A percentile compares a stretch with the other conserved stretches of the same genome.
These are phyloP conservation scores for Leguminivora glycinivorella DNA, from an alignment of 1,140 invertebrate species.

Conservation along the genomic window DNA sequence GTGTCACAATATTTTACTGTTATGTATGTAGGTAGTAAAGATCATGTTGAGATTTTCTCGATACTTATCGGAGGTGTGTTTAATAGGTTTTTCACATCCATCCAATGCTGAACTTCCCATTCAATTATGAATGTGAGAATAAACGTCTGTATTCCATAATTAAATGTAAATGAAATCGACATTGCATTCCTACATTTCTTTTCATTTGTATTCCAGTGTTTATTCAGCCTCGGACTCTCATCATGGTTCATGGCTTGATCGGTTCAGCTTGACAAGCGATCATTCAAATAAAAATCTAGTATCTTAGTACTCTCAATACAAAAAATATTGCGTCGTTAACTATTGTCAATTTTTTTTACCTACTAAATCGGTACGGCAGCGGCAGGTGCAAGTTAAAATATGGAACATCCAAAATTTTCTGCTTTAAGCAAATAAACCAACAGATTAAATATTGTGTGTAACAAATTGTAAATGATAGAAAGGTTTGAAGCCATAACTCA, in stretches of 20 bases:
- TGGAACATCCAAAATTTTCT: background rate
- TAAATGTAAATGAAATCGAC: constrained; percentile 35
- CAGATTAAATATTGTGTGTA: constrained; percentile 9
- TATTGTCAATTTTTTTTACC: background rate
- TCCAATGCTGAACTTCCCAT: constrained; percentile 17
- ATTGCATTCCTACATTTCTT: constrained; percentile 31
- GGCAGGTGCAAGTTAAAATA: background rate
- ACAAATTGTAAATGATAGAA: constrained; percentile 8
- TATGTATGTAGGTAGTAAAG: too few relatives aligned
- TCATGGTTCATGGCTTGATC: constrained; percentile 18
- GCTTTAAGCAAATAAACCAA: background rate
- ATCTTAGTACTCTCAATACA: too few relatives aligned
- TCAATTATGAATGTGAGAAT: constrained; percentile 35
- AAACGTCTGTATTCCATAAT: constrained; percentile 26
- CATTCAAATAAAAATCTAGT: background rate
- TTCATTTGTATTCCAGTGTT: constrained; percentile 29
- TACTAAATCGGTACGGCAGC: background rate
- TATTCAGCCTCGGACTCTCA: constrained; percentile 13
- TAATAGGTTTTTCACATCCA: background rate
- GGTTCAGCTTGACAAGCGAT: background rate
- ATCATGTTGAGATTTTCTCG: background rate
- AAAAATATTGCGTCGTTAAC: background rate
- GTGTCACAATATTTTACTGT: too few relatives aligned
- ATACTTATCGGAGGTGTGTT: background rate
- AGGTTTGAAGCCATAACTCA: constrained; percentile 7